A percentile compares a stretch with the other conserved stretches of the same genome.
Evolutionary conservation across 2,888 invertebrate genomes (phyloP).

Genomic region (Elmis aenea): DNA sequence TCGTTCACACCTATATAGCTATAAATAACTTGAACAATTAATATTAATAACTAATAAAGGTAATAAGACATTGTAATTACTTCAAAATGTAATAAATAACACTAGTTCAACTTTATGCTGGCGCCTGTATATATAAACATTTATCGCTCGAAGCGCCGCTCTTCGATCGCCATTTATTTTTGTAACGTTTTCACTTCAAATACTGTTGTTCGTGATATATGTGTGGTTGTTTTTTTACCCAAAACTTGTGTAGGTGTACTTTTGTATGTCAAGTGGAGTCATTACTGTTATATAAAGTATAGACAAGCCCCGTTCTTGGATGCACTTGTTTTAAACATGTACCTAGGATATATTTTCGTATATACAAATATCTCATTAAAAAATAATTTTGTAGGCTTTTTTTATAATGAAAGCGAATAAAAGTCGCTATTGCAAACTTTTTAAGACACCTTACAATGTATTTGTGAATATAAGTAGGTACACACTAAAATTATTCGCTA

Average conservation of each 20-base stretch:
- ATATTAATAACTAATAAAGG: constrained; percentile 15
- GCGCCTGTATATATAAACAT: constrained; percentile 27
- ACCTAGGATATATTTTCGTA: too few species aligned
- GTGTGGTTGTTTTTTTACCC: constrained; percentile 15
- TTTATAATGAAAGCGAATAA: too few species aligned
- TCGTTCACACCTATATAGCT: constrained; percentile 13
- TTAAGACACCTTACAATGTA: too few species aligned
- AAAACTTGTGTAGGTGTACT: constrained; percentile 16
- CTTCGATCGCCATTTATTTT: constrained; percentile 28
- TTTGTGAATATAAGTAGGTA: too few species aligned
- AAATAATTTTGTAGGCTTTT: too few species aligned
- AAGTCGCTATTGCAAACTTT: too few species aligned
- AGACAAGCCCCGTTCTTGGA: too few species aligned
- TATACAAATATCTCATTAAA: too few species aligned
- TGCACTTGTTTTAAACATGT: too few species aligned
- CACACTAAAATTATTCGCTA: too few species aligned
- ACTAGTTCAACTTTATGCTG: constrained; percentile 20
- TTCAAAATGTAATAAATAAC: constrained; percentile 13
- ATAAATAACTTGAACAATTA: constrained; percentile 10
- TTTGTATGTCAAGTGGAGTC: constrained; percentile 13
- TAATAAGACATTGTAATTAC: constrained; percentile 9
- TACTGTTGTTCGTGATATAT: constrained; percentile 21
- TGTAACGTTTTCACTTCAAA: constrained; percentile 22
- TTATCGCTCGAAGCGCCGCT: constrained; percentile 26
- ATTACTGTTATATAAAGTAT: constrained; percentile 5